These are phyloP conservation scores for Calameuta filiformis DNA, from an alignment of 2,888 invertebrate species.

Conservation along the genomic window DNA sequence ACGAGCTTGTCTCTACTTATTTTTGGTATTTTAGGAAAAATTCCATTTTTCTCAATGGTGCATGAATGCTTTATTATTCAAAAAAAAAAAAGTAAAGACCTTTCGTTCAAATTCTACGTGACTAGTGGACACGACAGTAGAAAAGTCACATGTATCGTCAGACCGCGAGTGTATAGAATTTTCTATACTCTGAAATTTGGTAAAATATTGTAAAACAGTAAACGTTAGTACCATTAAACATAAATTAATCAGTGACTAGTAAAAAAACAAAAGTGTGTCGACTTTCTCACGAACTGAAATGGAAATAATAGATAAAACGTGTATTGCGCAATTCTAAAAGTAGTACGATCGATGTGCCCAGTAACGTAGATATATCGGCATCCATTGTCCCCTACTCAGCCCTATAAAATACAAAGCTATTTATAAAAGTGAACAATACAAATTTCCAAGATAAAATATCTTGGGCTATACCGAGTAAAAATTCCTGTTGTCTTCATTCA, in stretches of 20 bases:
- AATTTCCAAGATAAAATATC: background rate
- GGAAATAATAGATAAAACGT: background rate
- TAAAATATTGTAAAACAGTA: background rate
- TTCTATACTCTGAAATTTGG: background rate
- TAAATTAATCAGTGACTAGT: background rate
- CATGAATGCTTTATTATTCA: background rate
- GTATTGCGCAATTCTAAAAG: background rate
- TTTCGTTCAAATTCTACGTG: background rate
- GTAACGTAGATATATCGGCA: background rate
- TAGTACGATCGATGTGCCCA: background rate
- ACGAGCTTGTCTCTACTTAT: background rate
- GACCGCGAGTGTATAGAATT: background rate
- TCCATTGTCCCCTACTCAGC: background rate
- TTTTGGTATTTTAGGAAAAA: background rate
- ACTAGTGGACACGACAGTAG: background rate
- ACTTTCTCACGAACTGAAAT: background rate
- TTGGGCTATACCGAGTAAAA: background rate
- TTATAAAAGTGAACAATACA: background rate
- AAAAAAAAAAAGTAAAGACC: background rate
- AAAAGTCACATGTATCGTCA: background rate
- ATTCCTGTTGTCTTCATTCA: background rate
- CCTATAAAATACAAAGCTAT: background rate
- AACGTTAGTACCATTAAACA: background rate
- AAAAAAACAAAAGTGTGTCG: background rate
- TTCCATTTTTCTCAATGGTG: background rate